These are phyloP conservation scores for Sminthurinus signatus DNA, from an alignment of 1,140 invertebrate genomes.

Conservation along the genomic window DNA sequence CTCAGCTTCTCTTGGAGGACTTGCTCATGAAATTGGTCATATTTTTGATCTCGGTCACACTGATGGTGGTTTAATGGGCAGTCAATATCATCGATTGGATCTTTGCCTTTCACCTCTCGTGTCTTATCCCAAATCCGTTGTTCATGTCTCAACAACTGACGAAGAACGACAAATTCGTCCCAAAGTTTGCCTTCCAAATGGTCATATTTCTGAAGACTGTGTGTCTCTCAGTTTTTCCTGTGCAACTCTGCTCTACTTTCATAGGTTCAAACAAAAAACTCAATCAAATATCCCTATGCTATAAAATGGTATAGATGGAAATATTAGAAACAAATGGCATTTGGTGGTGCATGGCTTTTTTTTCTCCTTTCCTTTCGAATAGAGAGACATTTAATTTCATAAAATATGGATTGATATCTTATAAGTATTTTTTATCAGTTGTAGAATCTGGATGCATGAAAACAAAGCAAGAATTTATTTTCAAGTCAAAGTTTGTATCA, in stretches of 20 bases:
- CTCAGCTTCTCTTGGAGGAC: constrained; percentile 85
- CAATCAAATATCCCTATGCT: not conserved
- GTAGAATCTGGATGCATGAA: too few species aligned
- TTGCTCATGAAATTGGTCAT: constrained; percentile 89
- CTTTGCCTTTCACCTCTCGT: constrained; percentile 25
- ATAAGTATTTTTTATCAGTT: too few species aligned
- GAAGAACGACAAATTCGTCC: constrained; percentile 25
- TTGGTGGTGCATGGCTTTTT: too few species aligned
- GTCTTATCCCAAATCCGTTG: constrained; percentile 25
- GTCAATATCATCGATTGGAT: constrained; percentile 84
- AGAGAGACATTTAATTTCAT: too few species aligned
- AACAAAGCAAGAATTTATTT: too few species aligned
- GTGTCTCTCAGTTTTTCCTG: constrained; percentile 30
- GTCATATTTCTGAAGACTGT: constrained; percentile 29
- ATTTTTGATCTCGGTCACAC: constrained; percentile 91
- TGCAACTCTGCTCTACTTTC: constrained; percentile 32
- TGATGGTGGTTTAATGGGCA: constrained; percentile 83
- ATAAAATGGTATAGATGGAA: not conserved
- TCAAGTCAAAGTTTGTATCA: too few species aligned
- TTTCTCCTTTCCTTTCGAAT: too few species aligned
- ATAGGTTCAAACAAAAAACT: constrained; percentile 15
- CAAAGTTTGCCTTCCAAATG: constrained; percentile 32
- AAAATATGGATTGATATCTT: too few species aligned
- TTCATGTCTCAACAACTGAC: constrained; percentile 4
- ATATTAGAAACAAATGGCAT: too few species aligned